Base-by-base conservation (phyloP, 2,797 vertebrate genomes). In the Arrhamphus sclerolepis region DNA sequence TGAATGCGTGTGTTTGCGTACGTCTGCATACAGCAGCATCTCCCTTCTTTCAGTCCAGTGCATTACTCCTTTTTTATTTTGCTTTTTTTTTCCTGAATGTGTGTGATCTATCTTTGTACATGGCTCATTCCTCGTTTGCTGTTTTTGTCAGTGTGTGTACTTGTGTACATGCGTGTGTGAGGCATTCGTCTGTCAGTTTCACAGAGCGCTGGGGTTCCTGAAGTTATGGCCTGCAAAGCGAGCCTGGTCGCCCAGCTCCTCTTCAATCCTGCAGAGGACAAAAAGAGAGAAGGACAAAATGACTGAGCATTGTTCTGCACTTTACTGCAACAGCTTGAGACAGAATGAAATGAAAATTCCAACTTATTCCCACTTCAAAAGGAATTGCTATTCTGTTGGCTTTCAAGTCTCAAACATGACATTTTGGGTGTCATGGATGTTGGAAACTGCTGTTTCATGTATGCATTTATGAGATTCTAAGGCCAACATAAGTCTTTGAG, bases 191-290 rank as follows among this genome's bases (percentile, higher is more conserved):
- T 58, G 77, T 72, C 66, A 22, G 66, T 47, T 81, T 98, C 94
- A 98, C 94, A 97, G 94, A 87, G 94, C 96, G 6, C 95, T 97
- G 70, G 96, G 96, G 83, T 98, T 98, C 86, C 96, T 95, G 84
- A 98, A 98, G 85, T 98, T 98, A 72, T 97, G 96, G 76, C 96
- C 96, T 0, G 96, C 96, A 6, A 98, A 98, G 68, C 95, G 95
- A 68, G 96, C 96, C 89, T 95, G 95, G 2, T 97, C 95, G 0
- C 96, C 96, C 75, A 98, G 74, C 84, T 98, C 96, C 77, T 98
- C 96, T 83, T 98, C 96, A 55, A 98, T 98, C 92, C 96, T 98
- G 2, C 31, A 66, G 38, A 75, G 21, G 76, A 72, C 49, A 55
- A 34, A 31, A 8, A 24, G 20, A 9, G 34, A 22, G 19, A 18